phyloP scores from a whole-genome alignment of 2,797 vertebrate genomes.

The Darevskia mixta region DNA sequence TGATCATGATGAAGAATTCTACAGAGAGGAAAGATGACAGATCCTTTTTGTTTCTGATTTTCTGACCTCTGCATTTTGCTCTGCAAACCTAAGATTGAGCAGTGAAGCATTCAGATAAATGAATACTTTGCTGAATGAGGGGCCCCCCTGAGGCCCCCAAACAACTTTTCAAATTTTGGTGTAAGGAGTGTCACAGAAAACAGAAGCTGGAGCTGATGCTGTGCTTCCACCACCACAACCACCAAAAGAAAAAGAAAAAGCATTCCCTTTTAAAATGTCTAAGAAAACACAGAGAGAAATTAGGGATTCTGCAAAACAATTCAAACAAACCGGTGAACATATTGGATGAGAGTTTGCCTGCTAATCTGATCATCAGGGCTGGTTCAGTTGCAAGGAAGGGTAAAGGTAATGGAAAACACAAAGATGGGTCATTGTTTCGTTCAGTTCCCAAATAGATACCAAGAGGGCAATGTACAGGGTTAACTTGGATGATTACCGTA shows the following conservation, averaged over 20 bases:
- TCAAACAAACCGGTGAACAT: background rate
- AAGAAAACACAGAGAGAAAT: background rate
- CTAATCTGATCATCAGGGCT: background rate
- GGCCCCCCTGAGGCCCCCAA: background rate
- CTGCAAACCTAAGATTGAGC: too few species aligned
- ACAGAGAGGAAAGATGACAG: background rate
- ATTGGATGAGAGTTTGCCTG: background rate
- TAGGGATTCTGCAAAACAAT: background rate
- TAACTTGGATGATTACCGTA: background rate
- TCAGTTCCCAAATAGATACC: background rate
- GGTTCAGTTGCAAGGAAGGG: background rate
- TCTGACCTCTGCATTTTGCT: background rate
- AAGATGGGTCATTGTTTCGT: background rate
- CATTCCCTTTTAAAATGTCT: background rate
- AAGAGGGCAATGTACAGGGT: background rate
- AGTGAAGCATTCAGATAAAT: too few species aligned
- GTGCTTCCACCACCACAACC: accelerated
- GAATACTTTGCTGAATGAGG: too few species aligned
- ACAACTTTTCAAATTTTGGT: background rate
- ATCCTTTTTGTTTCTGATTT: background rate
- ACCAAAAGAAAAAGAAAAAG: too few species aligned
- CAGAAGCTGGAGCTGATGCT: background rate
- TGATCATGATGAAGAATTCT: background rate
- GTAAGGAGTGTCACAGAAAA: background rate
- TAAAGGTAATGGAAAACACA: background rate